phyloP scores from a whole-genome alignment of 2,113 vertebrate species.

The Oncorhynchus mykiss region DNA sequence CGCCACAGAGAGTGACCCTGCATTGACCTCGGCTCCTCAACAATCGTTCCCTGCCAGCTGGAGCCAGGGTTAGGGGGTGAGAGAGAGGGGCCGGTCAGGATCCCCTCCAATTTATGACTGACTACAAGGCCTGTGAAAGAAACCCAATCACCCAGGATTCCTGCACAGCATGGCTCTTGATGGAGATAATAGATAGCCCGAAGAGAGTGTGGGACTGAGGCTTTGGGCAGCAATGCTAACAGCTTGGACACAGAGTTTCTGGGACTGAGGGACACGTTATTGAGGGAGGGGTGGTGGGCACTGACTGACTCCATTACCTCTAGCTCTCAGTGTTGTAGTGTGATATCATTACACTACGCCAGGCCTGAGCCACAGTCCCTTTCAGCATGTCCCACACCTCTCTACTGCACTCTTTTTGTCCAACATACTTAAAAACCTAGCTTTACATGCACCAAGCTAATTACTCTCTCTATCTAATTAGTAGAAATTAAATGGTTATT shows the following conservation, averaged over 20 bases:
- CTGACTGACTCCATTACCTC: slow-evolving; percentile 62
- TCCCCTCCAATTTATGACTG: slow-evolving; percentile 76
- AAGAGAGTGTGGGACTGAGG: slow-evolving; percentile 63
- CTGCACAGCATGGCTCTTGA: slow-evolving; percentile 74
- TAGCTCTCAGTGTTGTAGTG: slow-evolving; percentile 54
- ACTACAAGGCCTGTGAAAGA: slow-evolving; percentile 75
- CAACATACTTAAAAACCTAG: slow-evolving; percentile 45
- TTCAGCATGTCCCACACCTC: slow-evolving; percentile 49
- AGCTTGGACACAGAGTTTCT: slow-evolving; percentile 4
- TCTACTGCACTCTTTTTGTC: slow-evolving; percentile 58
- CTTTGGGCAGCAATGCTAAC: slow-evolving; percentile 12
- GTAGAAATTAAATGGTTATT: slow-evolving; percentile 69
- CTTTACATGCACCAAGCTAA: slow-evolving; percentile 68
- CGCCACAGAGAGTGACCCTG: slow-evolving; percentile 70
- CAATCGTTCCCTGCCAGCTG: slow-evolving; percentile 74
- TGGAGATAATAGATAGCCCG: slow-evolving; percentile 65
- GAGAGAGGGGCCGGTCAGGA: slow-evolving; percentile 70
- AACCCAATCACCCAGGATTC: slow-evolving; percentile 79
- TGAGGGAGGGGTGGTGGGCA: slow-evolving; percentile 62
- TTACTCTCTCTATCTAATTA: slow-evolving; percentile 74
- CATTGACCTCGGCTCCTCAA: slow-evolving; percentile 73
- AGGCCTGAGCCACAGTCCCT: slow-evolving; percentile 40
- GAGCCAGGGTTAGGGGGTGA: slow-evolving; percentile 72
- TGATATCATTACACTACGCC: slow-evolving; percentile 70
- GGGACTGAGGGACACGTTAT: slow-evolving; percentile 65